Percentiles rank a stretch among this genome's conserved stretches.
phyloP scores from a whole-genome alignment of 2,888 invertebrate species.

The Ophion costatus region DNA sequence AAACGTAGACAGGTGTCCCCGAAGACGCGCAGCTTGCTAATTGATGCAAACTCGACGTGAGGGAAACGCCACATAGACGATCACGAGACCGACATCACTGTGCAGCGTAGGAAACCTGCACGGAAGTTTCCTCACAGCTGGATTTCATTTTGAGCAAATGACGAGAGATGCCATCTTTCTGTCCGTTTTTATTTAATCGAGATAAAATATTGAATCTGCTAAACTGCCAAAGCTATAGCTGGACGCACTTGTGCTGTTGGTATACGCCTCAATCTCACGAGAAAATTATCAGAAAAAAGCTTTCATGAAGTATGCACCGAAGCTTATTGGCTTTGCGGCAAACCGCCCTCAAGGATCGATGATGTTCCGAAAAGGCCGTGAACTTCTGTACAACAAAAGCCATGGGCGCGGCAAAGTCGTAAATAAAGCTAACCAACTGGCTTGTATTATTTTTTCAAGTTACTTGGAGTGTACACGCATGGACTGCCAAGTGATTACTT shows the following conservation, averaged over 20 bases:
- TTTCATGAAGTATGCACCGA: too few species aligned
- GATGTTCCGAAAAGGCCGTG: slow-evolving; percentile 71
- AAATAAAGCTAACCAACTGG: slow-evolving; percentile 63
- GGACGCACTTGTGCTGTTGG: too few species aligned
- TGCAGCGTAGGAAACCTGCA: neutral
- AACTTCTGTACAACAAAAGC: slow-evolving; percentile 77
- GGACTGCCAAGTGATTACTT: too few species aligned
- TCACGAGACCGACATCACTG: neutral
- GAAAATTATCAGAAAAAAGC: too few species aligned
- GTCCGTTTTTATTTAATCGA: too few species aligned
- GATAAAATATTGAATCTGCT: too few species aligned
- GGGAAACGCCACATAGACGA: slow-evolving; percentile 7
- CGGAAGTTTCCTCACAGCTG: neutral
- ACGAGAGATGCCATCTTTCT: neutral
- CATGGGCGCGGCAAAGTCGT: slow-evolving; percentile 65
- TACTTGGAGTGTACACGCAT: too few species aligned
- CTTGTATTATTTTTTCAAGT: too few species aligned
- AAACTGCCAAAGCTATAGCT: too few species aligned
- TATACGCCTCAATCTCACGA: neutral
- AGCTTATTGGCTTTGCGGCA: neutral
- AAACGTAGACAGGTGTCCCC: slow-evolving; percentile 65
- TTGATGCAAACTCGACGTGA: slow-evolving; percentile 49
- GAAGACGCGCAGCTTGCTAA: slow-evolving; percentile 66
- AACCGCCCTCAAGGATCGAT: slow-evolving; percentile 11
- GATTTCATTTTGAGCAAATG: neutral